phyloP scores from a whole-genome alignment of 2,797 vertebrate genomes.

The Lacerta bilineata region DNA sequence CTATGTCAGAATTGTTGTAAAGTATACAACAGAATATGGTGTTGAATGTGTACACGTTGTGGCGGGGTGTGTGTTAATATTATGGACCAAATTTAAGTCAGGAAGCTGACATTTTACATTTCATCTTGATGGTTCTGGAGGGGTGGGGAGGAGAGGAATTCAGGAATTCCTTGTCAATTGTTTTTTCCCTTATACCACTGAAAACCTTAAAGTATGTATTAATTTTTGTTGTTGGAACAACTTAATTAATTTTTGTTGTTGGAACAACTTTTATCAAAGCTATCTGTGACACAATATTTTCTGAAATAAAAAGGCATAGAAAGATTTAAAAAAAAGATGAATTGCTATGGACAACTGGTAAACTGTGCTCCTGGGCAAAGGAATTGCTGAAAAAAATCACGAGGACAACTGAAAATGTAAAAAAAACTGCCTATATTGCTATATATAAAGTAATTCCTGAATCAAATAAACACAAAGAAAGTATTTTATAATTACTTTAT shows the following conservation, averaged over 20 bases:
- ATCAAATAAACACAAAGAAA: no score
- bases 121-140: constrained; percentile 58
- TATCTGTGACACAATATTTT: constrained; percentile 81
- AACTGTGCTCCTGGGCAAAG: background rate
- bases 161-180: constrained; percentile 28
- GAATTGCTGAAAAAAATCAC: no score
- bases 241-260: constrained; percentile 61
- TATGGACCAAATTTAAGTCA: constrained; percentile 73
- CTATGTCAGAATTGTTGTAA: background rate
- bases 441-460: no score
- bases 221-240: no score
- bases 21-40: constrained; percentile 39
- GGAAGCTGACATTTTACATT: constrained; percentile 74
- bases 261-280: constrained; percentile 78
- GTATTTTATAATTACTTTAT: no score
- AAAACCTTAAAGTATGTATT: constrained; percentile 76
- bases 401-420: no score
- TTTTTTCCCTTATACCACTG: constrained; percentile 52
- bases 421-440: no score
- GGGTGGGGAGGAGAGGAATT: constrained; percentile 6
- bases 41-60: constrained; percentile 40
- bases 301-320: constrained; percentile 83
- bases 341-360: background rate
- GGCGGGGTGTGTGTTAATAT: constrained; percentile 7
- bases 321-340: constrained; percentile 57